These are phyloP conservation scores for Euphonia xanthogaster DNA, from an alignment of 2,797 vertebrate species.

Conservation along the genomic window DNA sequence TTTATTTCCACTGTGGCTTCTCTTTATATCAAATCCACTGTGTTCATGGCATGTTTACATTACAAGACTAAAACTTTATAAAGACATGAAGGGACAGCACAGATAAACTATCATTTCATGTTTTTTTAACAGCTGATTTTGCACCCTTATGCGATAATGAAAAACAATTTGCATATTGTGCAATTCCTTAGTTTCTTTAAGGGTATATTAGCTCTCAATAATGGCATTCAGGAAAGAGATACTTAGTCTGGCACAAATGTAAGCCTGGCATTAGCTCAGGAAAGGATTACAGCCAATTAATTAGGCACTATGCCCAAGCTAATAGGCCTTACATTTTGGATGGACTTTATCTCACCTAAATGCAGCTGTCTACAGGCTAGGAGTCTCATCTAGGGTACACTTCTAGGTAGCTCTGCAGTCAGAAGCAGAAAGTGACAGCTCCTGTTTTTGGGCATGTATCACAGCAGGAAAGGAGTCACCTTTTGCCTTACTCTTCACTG, in stretches of 20 bases:
- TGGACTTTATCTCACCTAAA: neutral
- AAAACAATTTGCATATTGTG: neutral
- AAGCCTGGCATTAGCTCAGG: neutral
- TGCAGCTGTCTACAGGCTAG: neutral
- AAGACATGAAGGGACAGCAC: neutral
- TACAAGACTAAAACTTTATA: neutral
- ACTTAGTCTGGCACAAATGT: neutral
- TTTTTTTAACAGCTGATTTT: neutral
- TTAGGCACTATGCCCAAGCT: neutral
- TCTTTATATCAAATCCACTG: neutral
- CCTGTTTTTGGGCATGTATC: neutral
- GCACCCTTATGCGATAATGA: neutral
- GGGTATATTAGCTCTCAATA: neutral
- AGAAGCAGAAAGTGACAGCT: neutral
- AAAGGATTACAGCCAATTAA: slow-evolving; percentile 1
- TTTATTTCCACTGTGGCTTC: neutral
- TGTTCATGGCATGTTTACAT: neutral
- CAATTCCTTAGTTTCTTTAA: neutral
- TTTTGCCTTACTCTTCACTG: neutral
- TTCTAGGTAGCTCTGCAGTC: neutral
- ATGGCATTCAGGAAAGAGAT: neutral
- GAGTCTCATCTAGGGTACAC: neutral
- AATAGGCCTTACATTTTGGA: neutral
- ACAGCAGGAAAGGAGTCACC: neutral
- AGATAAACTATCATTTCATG: neutral